Percentiles rank a stretch among this genome's conserved stretches.
These are phyloP conservation scores for Drosophila lacicola DNA, from an alignment of 2,888 invertebrate genomes.

Conservation along the genomic window DNA sequence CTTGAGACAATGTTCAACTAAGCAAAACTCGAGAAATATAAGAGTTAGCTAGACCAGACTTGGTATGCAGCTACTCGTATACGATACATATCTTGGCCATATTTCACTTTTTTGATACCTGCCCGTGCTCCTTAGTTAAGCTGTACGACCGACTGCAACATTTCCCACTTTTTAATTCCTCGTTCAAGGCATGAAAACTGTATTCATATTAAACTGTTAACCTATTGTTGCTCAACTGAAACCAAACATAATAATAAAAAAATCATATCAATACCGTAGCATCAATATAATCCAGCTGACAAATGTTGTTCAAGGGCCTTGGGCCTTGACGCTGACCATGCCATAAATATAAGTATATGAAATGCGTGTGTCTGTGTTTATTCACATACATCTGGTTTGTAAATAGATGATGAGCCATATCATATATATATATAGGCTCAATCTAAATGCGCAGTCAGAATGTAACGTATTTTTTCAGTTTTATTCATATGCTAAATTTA, in stretches of 20 bases:
- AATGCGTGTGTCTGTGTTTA: slow-evolving; percentile 9
- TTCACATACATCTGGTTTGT: slow-evolving; percentile 29
- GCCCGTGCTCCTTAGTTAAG: too few relatives aligned
- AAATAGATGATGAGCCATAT: slow-evolving; percentile 32
- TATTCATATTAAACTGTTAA: slow-evolving; percentile 18
- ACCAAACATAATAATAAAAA: background rate
- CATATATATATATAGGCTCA: slow-evolving; percentile 7
- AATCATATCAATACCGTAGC: slow-evolving; percentile 12
- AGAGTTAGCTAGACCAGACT: too few relatives aligned
- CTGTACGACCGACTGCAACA: too few relatives aligned
- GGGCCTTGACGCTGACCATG: slow-evolving; percentile 10
- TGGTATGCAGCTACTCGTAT: too few relatives aligned
- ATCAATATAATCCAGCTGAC: slow-evolving; percentile 9
- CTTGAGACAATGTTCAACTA: too few relatives aligned
- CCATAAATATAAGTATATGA: slow-evolving; percentile 24
- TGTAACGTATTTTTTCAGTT: slow-evolving; percentile 31
- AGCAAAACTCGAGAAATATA: too few relatives aligned
- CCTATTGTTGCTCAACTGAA: slow-evolving; percentile 1
- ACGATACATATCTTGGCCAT: too few relatives aligned
- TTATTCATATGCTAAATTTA: slow-evolving; percentile 63
- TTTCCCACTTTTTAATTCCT: too few relatives aligned
- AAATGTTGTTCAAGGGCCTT: slow-evolving; percentile 19
- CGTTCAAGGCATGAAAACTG: too few relatives aligned
- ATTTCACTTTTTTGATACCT: too few relatives aligned
- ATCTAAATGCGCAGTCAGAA: slow-evolving; percentile 21